Conservation (phyloP, 2,888 invertebrate species). For the Drosophila infuscata region DNA sequence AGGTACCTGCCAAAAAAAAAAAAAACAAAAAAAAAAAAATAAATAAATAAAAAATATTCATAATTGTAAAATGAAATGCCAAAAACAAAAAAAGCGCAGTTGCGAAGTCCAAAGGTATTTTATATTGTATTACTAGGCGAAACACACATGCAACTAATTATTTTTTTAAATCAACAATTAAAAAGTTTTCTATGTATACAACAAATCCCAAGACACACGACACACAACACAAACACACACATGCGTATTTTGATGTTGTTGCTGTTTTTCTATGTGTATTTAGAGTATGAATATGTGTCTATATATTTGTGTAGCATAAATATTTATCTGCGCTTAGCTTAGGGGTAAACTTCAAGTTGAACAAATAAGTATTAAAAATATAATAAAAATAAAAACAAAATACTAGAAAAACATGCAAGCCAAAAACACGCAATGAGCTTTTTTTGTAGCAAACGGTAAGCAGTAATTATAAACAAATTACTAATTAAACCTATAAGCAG, state of each 20-base stretch:
- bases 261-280: slow-evolving; percentile 42
- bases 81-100: slow-evolving; percentile 18
- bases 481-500: slow-evolving; percentile 40
- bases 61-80: slow-evolving; percentile 39
- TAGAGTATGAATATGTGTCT: slow-evolving; percentile 41
- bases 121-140: slow-evolving; percentile 30
- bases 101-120: slow-evolving; percentile 51
- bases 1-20: slow-evolving; percentile 73
- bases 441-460: slow-evolving; percentile 57
- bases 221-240: slow-evolving; percentile 24
- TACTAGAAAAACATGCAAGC: slow-evolving; percentile 24
- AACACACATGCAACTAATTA: slow-evolving; percentile 40
- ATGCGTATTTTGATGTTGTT: slow-evolving; percentile 53
- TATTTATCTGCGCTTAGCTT: slow-evolving; percentile 55
- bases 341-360: slow-evolving; percentile 18
- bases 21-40: background rate
- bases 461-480: slow-evolving; percentile 41
- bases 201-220: slow-evolving; percentile 25
- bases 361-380: slow-evolving; percentile 11
- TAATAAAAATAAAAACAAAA: slow-evolving; percentile 6
- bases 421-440: slow-evolving; percentile 67
- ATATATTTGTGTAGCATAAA: slow-evolving; percentile 60
- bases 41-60: slow-evolving; percentile 37
- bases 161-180: slow-evolving; percentile 46
- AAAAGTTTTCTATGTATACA: slow-evolving; percentile 35